Evolutionary conservation across 2,113 vertebrate species (phyloP), one percentile per base, ranked within the genome.

Genomic region (Zosterops lateralis): DNA sequence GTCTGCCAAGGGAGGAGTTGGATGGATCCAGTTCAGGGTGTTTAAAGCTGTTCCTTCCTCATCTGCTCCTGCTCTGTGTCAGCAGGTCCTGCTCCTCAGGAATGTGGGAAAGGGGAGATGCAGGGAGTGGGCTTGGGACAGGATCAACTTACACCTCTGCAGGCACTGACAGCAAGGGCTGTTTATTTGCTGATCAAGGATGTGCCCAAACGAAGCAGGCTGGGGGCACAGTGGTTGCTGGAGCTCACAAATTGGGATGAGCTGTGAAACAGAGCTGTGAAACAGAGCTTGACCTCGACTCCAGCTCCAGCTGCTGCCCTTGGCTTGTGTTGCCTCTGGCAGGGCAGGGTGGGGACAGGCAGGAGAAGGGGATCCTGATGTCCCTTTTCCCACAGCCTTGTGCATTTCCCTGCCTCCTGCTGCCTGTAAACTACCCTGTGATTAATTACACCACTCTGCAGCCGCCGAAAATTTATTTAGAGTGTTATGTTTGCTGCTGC

Each of bases 401-500:
- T 64, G 79, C 6, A 3, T 67, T 80, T n/a, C 25, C 54, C 68
- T 36, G 36, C 44, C 74, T 82, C 60, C 80, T 77, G 58, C 82
- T 29, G 53, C 71, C 85, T 85, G 9, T 0, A 32, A 65, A 94
- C 56, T 32, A 45, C 72, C 61, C 65, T 71, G 57, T 82, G 80
- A 92, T 92, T 94, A 87, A 95, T 95, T 62, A 54, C 6, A 73
- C 45, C 18, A 5, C 68, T 86, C 50, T 4, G 6, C 17, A 12
- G 84, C 75, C 15, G 5, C 66, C 1, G 5, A 72, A 86, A 87
- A 90, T 73, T 90, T 88, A 85, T 96, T 82, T 92, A 65, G 64
- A 38, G 61, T 73, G 84, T 78, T 45, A 21, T 56, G 32, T 75
- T 91, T 83, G 93, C 88, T 94, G 88, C 70, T 29, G 54, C 79